Evolutionary conservation across 1,140 invertebrate genomes (phyloP).

Genomic region (Meteorus sp.): DNA sequence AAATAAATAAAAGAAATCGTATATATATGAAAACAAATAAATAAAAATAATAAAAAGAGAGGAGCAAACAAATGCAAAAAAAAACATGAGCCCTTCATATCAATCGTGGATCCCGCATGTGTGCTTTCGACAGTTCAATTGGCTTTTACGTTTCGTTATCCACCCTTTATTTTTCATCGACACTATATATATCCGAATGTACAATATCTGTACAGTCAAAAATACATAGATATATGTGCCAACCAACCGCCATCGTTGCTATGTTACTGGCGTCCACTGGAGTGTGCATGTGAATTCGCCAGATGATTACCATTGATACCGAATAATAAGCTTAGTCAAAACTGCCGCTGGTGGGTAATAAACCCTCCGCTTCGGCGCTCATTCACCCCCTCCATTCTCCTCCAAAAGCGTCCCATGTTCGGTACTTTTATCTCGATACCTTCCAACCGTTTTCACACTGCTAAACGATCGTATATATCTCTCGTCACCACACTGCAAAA

Average conservation of each 20-base stretch:
- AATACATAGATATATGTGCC: not conserved
- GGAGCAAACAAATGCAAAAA: not conserved
- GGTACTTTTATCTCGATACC: no score
- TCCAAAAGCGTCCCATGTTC: not conserved
- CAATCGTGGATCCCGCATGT: constrained; percentile 27
- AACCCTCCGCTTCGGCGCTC: not conserved
- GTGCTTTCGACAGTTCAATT: constrained; percentile 28
- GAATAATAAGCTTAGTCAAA: constrained; percentile 46
- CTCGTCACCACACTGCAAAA: no score
- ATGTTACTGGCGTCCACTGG: not conserved
- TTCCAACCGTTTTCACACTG: no score
- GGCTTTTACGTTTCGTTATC: constrained; percentile 25
- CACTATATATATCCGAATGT: not conserved
- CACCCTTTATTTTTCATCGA: constrained; percentile 16
- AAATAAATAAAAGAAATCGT: not conserved
- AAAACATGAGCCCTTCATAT: constrained; percentile 18
- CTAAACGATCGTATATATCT: no score
- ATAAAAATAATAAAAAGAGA: constrained; percentile 4
- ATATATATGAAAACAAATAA: constrained; percentile 13
- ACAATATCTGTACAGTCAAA: not conserved
- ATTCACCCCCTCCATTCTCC: not conserved
- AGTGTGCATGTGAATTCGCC: constrained; percentile 42
- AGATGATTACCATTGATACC: constrained; percentile 51
- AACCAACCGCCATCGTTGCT: not conserved
- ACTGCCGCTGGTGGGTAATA: constrained; percentile 28